phyloP scores from a whole-genome alignment of 2,113 vertebrate species.

The Eulacestoma nigropectus region DNA sequence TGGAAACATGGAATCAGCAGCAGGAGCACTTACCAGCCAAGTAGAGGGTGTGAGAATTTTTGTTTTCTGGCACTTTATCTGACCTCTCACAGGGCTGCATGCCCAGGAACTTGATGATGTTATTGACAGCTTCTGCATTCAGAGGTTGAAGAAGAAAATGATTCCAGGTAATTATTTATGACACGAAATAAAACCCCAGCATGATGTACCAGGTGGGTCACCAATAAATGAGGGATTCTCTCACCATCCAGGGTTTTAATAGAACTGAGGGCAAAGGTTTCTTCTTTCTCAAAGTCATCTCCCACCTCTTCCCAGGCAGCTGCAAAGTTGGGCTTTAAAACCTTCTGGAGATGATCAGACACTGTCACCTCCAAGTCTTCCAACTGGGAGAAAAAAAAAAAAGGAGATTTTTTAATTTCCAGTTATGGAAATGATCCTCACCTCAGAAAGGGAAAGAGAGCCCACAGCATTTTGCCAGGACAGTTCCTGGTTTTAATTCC shows the following conservation, averaged over 20 bases:
- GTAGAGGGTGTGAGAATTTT: slow-evolving; percentile 91
- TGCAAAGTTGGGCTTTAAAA: slow-evolving; percentile 92
- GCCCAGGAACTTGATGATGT: slow-evolving; percentile 94
- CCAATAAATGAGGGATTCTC: background rate
- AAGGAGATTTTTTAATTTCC: background rate
- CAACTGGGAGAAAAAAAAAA: slow-evolving; percentile 68
- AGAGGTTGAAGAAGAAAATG: background rate
- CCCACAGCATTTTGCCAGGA: background rate
- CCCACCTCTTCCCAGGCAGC: slow-evolving; percentile 97
- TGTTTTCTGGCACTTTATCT: slow-evolving; percentile 97
- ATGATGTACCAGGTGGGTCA: fast-evolving
- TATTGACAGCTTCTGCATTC: slow-evolving; percentile 88
- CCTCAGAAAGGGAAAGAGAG: background rate
- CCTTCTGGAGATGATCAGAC: slow-evolving; percentile 94
- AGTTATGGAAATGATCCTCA: background rate
- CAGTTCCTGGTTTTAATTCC: background rate
- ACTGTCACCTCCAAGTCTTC: slow-evolving; percentile 93
- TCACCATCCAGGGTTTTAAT: slow-evolving; percentile 92
- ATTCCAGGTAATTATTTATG: background rate
- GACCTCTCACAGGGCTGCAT: slow-evolving; percentile 98
- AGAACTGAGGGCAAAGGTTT: slow-evolving; percentile 92
- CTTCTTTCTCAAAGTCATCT: slow-evolving; percentile 93
- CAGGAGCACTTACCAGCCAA: slow-evolving; percentile 82
- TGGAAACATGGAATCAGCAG: fast-evolving
- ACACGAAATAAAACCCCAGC: background rate